A percentile compares a stretch with the other conserved stretches of the same genome.
phyloP scores from a whole-genome alignment of 2,113 vertebrate species.

The Antechinus stuartii region DNA sequence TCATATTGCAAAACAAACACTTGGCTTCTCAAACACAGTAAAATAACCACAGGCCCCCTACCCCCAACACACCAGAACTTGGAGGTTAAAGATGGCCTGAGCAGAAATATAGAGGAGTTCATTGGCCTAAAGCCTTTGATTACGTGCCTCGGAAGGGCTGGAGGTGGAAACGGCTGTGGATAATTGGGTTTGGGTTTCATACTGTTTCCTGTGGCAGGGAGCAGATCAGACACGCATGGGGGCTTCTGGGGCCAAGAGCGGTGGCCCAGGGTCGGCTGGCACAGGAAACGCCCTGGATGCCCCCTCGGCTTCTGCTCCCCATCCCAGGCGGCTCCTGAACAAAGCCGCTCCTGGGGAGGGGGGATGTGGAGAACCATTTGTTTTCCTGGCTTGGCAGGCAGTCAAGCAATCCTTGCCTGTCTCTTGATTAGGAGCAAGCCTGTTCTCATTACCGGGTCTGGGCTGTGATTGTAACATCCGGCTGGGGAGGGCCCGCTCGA shows the following conservation, averaged over 20 bases:
- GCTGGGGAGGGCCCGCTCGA: not conserved
- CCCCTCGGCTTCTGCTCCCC: not conserved
- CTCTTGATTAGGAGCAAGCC: not conserved
- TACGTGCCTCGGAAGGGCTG: not conserved
- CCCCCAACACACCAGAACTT: not conserved
- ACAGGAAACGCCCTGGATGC: not conserved
- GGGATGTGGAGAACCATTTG: not conserved
- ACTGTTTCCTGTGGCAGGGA: not conserved
- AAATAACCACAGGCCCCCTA: conserved; percentile 2
- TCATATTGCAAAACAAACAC: not conserved
- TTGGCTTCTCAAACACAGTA: not conserved
- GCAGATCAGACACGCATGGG: not conserved
- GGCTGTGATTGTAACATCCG: not conserved
- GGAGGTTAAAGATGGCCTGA: not conserved
- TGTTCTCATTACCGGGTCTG: not conserved
- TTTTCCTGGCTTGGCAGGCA: not conserved
- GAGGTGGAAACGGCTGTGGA: not conserved
- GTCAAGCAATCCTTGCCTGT: not conserved
- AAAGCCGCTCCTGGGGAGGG: not conserved
- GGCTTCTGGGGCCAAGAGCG: not conserved
- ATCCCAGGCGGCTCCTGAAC: not conserved
- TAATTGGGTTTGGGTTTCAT: not conserved
- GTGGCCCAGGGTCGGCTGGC: not conserved
- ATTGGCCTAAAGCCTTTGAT: not conserved
- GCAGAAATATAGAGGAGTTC: not conserved